These are phyloP conservation scores for Ammospiza nelsoni DNA, from an alignment of 2,113 vertebrate genomes.

Conservation along the genomic window DNA sequence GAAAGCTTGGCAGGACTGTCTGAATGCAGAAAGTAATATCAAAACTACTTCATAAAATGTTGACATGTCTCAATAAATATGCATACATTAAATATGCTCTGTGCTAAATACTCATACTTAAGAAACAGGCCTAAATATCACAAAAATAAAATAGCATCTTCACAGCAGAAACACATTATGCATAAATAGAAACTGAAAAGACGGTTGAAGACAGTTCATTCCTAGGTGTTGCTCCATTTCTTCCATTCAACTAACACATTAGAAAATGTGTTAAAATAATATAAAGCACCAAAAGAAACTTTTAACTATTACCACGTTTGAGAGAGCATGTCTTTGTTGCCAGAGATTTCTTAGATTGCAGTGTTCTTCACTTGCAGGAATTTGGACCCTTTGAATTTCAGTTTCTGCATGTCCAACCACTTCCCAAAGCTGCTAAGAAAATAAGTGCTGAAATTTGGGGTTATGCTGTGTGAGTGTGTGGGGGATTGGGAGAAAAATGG, in stretches of 20 bases:
- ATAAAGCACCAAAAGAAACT: conserved; percentile 29
- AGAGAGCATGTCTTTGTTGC: not conserved
- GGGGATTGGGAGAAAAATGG: not conserved
- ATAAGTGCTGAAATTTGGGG: not conserved
- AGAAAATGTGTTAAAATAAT: not conserved
- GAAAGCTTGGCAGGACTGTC: not conserved
- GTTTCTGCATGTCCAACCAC: not conserved
- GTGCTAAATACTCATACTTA: not conserved
- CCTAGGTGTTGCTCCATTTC: not conserved
- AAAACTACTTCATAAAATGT: not conserved
- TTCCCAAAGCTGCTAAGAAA: not conserved
- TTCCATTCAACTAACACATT: not conserved
- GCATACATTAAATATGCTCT: not conserved
- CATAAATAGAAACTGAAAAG: conserved; percentile 2
- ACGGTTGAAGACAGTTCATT: conserved; percentile 20
- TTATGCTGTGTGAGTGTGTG: not conserved
- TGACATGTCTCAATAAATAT: not conserved
- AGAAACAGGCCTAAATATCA: not conserved
- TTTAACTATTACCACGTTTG: not conserved
- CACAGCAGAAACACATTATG: conserved; percentile 9
- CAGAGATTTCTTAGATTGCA: conserved; percentile 35
- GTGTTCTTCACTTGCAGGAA: not conserved
- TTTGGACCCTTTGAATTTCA: not conserved
- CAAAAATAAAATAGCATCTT: not conserved
- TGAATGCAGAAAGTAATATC: not conserved